Percentiles rank a stretch among this genome's conserved stretches.
Conservation (phyloP, 2,113 vertebrate species). For the Myrmophylax atrothorax region DNA sequence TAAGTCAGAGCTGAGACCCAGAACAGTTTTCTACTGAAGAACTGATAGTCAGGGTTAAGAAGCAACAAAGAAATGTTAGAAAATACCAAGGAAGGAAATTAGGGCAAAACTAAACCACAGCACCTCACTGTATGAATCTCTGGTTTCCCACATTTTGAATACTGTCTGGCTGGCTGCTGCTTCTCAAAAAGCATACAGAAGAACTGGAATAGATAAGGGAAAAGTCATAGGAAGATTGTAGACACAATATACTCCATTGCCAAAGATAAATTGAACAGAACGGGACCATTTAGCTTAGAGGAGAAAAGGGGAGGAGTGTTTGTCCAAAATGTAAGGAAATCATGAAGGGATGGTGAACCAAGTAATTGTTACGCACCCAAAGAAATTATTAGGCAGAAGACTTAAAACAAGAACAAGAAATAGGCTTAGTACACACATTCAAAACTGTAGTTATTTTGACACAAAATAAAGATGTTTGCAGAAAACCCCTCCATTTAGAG, state of each 20-base stretch:
- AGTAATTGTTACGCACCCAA: not conserved
- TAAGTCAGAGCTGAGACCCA: not conserved
- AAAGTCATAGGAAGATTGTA: not conserved
- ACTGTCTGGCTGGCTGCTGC: not conserved
- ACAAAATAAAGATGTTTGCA: not conserved
- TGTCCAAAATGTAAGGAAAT: not conserved
- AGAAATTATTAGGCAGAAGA: not conserved
- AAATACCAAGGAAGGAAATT: not conserved
- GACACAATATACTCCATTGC: not conserved
- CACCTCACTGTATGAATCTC: not conserved
- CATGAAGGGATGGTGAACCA: not conserved
- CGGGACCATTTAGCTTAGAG: not conserved
- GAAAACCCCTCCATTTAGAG: not conserved
- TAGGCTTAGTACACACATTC: not conserved
- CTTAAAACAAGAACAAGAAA: not conserved
- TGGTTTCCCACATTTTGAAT: not conserved
- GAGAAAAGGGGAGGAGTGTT: not conserved
- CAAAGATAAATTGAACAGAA: not conserved
- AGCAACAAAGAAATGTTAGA: not conserved
- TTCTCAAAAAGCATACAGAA: not conserved
- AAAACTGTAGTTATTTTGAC: not conserved
- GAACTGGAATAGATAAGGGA: not conserved
- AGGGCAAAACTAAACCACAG: not conserved
- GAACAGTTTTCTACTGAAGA: not conserved
- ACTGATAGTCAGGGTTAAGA: not conserved